Conservation (phyloP, 1,140 invertebrate species). For the Drosophila burlai region DNA sequence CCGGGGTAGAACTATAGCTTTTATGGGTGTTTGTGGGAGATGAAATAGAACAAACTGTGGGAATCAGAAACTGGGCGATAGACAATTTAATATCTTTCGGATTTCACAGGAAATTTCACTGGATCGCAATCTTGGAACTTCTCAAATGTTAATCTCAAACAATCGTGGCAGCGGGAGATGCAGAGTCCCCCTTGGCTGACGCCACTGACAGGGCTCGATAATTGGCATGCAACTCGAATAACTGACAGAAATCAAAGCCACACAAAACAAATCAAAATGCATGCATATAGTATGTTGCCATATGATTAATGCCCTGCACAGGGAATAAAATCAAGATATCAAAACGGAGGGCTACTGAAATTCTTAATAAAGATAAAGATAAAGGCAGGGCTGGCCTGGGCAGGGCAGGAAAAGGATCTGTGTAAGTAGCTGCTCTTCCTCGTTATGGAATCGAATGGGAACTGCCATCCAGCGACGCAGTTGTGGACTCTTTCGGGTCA, state of each 20-base stretch:
- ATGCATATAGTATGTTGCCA: slow-evolving; percentile 49
- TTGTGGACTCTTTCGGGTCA: slow-evolving; percentile 37
- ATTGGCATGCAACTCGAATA: slow-evolving; percentile 78
- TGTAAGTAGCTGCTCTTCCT: slow-evolving; percentile 48
- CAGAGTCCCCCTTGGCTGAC: slow-evolving; percentile 6
- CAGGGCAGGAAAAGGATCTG: slow-evolving; percentile 68
- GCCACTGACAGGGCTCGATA: slow-evolving; percentile 25
- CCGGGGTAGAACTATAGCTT: neutral
- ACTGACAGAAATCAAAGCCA: slow-evolving; percentile 71
- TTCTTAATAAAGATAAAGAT: slow-evolving; percentile 79
- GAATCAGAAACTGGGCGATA: neutral
- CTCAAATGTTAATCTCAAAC: slow-evolving; percentile 5
- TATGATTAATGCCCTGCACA: slow-evolving; percentile 74
- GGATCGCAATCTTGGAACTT: slow-evolving; percentile 16
- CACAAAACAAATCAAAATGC: slow-evolving; percentile 79
- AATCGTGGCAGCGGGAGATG: neutral
- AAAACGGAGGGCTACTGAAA: slow-evolving; percentile 77
- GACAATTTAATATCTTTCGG: slow-evolving; percentile 10
- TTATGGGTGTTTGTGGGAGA: slow-evolving; percentile 27
- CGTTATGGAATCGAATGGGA: slow-evolving; percentile 23
- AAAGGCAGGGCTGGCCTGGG: slow-evolving; percentile 19
- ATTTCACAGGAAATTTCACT: slow-evolving; percentile 9
- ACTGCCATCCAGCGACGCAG: slow-evolving; percentile 16
- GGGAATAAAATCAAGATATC: slow-evolving; percentile 81
- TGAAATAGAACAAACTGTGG: slow-evolving; percentile 28